phyloP scores from a whole-genome alignment of 2,797 vertebrate species.

The Crossoptilon crossoptilon region DNA sequence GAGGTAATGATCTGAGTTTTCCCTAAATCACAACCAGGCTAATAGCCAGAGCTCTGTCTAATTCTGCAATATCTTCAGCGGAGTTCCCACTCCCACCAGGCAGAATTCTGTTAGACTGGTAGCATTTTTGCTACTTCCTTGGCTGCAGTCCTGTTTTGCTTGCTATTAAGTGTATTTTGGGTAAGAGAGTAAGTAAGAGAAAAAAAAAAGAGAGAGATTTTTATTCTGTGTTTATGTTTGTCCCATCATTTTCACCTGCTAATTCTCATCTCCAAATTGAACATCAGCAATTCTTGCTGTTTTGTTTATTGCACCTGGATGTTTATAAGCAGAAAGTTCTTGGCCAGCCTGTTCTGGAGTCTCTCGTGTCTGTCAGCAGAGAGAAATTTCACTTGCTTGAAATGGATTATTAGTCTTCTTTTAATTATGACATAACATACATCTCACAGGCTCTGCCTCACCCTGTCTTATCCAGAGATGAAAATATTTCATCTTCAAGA shows the following conservation, averaged over 20 bases:
- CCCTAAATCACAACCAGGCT: not conserved
- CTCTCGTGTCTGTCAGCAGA: not conserved
- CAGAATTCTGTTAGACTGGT: not conserved
- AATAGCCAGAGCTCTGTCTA: not conserved
- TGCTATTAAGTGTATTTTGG: not conserved
- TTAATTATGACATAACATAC: not conserved
- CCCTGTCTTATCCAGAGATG: not conserved
- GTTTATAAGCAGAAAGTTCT: not conserved
- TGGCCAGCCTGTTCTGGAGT: not conserved
- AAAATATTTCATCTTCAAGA: not conserved
- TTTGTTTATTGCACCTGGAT: not conserved
- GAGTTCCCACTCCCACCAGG: not conserved
- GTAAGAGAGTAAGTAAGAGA: not conserved
- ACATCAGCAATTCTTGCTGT: rapidly evolving
- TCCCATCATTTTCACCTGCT: not conserved
- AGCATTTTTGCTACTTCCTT: not conserved
- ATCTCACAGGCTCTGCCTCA: not conserved
- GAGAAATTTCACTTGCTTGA: not conserved
- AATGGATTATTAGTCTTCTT: not conserved
- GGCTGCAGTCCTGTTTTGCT: not conserved
- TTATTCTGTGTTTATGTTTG: not conserved
- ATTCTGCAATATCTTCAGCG: rapidly evolving
- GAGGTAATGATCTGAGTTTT: not conserved
- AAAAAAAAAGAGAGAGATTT: not conserved
- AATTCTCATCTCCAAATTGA: not conserved